Evolutionary conservation across 2,888 invertebrate genomes (phyloP), one percentile per base, ranked within the genome.

Genomic region (Aethes cnicana): DNA sequence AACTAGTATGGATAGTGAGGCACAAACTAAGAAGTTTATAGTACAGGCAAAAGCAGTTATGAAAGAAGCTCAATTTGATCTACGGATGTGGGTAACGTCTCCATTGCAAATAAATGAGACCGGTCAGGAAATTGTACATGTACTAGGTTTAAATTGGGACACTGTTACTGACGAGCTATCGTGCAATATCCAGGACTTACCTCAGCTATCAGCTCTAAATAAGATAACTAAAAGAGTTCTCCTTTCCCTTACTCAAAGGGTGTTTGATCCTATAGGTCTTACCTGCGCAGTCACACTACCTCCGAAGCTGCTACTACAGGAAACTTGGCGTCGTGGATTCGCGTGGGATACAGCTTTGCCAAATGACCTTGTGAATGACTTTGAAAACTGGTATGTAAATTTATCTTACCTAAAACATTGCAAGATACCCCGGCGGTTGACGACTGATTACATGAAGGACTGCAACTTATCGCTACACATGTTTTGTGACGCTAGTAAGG

Each of bases 1-100:
- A 2, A 36, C 23, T 7, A 54, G 48, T 49, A 20, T 54, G 3
- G 32, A 48, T 7, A 23, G 8, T 6, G 23, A 32, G 9, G 37
- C 30, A 4, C 7, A 35, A 12, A 8, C 18, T 4, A 7, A 33
- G 3, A 33, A 17, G 9, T 33, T 33, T 33, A 33, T 33, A 18
- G n/a, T 1, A 1, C 7, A 33, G 9, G 17, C 33, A 4, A 33
- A 18, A 33, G 33, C 8, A 17, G 4, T 33, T 4, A 33, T 33
- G 33, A 2, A 33, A 3, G 18, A 5, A 4, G 33, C 3, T 2
- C 17, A 33, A 18, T 33, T 33, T 4, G 18, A 33, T 2, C 17
- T 33, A n/a, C 6, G 18, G 18, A 18, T 4, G 2, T 33, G 33
- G 33, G 9, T 33, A 6, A 33, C 33, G 2, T n/a, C 33, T 9